Percentiles rank a stretch among this genome's conserved stretches.
Conservation (phyloP, 1,140 invertebrate genomes). For the Drosophila sechellia region DNA sequence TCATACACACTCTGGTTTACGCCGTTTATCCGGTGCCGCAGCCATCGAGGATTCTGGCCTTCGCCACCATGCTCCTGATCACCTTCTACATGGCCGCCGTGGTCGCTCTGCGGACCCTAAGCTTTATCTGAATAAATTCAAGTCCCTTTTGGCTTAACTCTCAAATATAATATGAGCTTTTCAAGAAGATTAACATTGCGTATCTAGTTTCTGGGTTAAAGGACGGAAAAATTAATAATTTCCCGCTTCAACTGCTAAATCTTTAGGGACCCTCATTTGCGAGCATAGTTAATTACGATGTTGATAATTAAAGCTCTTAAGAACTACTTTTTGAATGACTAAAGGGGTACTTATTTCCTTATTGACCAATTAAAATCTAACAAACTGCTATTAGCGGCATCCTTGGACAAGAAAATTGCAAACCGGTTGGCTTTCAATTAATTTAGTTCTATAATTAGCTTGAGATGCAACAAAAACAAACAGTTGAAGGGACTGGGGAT, state of each 20-base stretch:
- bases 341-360: no score
- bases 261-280: no score
- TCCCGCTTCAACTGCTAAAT: no score
- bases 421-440: conserved; percentile 44
- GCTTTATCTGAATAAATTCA: conserved; percentile 49
- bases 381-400: background rate
- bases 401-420: conserved; percentile 6
- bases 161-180: background rate
- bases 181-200: background rate
- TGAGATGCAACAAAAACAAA: conserved; percentile 69
- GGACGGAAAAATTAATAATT: no score
- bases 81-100: conserved; percentile 86
- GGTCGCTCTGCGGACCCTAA: conserved; percentile 67
- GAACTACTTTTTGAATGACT: no score
- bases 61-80: conserved; percentile 84
- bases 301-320: no score
- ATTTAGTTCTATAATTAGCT: conserved; percentile 74
- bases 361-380: no score
- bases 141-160: background rate
- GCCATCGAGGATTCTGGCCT: conserved; percentile 86
- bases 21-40: conserved; percentile 86
- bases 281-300: no score
- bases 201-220: background rate
- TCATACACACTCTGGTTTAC: conserved; percentile 88
- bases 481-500: conserved; percentile 17